Conservation (phyloP, 2,113 vertebrate species). For the Anguilla rostrata region DNA sequence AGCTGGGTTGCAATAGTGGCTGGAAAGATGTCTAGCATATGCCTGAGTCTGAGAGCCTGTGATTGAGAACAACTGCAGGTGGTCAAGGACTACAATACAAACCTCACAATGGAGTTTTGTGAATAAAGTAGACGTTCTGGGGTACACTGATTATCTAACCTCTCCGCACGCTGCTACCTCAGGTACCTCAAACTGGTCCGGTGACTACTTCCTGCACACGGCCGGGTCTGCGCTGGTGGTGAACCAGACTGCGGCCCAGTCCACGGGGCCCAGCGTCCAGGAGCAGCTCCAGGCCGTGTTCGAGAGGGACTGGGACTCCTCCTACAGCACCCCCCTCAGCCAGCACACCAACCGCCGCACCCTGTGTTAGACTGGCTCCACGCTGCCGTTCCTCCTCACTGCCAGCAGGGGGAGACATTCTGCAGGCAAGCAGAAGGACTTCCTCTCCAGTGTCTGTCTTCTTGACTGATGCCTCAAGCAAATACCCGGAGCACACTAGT, state of each 20-base stretch:
- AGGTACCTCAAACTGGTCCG: constrained; percentile 93
- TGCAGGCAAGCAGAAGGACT: neutral
- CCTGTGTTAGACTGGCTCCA: constrained; percentile 30
- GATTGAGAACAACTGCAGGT: too few species aligned
- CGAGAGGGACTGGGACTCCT: constrained; percentile 82
- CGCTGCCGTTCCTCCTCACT: neutral
- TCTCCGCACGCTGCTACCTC: neutral
- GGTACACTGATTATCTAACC: too few species aligned
- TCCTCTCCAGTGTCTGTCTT: neutral
- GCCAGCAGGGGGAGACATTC: neutral
- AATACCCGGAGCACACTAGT: neutral
- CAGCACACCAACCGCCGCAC: constrained; percentile 38
- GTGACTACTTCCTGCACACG: constrained; percentile 80
- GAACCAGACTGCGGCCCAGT: constrained; percentile 59
- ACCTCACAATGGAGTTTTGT: too few species aligned
- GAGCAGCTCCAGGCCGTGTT: constrained; percentile 75
- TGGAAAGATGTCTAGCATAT: too few species aligned
- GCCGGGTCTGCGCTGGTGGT: constrained; percentile 81
- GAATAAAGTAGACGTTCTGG: too few species aligned
- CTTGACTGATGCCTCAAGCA: neutral
- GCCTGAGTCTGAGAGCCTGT: too few species aligned
- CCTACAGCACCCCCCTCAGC: constrained; percentile 70
- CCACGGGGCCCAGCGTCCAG: constrained; percentile 52
- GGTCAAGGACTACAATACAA: too few species aligned
- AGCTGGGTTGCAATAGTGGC: too few species aligned